These are phyloP conservation scores for Trissoscelio sp. DNA, from an alignment of 2,888 invertebrate genomes.

Conservation along the genomic window DNA sequence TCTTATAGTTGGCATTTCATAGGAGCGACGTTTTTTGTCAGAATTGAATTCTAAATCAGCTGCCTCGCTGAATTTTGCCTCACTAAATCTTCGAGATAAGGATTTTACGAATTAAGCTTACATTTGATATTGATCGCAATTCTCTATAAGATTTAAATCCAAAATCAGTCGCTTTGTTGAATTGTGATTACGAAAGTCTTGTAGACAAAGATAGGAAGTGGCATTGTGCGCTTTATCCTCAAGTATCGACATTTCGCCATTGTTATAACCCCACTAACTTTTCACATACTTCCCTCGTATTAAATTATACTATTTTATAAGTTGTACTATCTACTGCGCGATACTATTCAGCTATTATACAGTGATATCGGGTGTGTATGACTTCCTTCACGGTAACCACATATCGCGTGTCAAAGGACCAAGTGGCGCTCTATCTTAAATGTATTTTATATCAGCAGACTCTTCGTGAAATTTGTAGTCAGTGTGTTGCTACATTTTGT, in stretches of 20 bases:
- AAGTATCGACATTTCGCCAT: conserved; percentile 70
- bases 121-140: conserved; percentile 42
- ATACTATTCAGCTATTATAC: conserved; percentile 32
- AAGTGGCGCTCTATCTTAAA: conserved; percentile 35
- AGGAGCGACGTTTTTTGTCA: too few relatives aligned
- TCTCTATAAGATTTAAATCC: conserved; percentile 32
- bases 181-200: conserved; percentile 23
- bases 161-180: conserved; percentile 44
- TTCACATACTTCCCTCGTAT: conserved; percentile 76
- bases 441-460: conserved; percentile 12
- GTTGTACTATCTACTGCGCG: conserved; percentile 2
- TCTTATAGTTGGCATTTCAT: too few relatives aligned
- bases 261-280: conserved; percentile 74
- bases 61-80: background rate
- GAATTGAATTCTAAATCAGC: background rate
- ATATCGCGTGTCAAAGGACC: conserved; percentile 18
- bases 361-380: conserved; percentile 18
- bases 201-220: background rate
- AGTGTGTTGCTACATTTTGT: too few relatives aligned
- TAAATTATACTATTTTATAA: conserved; percentile 74
- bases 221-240: conserved; percentile 55
- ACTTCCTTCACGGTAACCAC: conserved; percentile 29
- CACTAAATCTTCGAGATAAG: conserved; percentile 47
- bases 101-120: conserved; percentile 46
- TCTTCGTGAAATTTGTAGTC: background rate